Conservation (phyloP, 2,888 invertebrate genomes). For the Cinara cedri region DNA sequence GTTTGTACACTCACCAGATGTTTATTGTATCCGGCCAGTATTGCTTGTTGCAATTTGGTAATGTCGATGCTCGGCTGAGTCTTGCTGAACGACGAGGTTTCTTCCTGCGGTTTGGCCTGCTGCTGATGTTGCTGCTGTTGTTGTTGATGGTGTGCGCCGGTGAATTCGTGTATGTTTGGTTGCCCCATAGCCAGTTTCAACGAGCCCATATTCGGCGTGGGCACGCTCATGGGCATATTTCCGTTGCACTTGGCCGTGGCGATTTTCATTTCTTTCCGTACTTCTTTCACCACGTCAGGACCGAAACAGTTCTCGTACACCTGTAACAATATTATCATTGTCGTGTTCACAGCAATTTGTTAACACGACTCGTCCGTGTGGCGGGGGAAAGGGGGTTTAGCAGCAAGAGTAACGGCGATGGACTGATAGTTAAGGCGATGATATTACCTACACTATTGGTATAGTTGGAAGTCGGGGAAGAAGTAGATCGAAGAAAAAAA, state of each 20-base stretch:
- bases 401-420: too few species aligned
- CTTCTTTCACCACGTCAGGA: slow-evolving; percentile 71
- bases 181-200: slow-evolving; percentile 7
- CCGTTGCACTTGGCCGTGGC: slow-evolving; percentile 70
- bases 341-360: too few species aligned
- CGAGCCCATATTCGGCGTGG: slow-evolving; percentile 34
- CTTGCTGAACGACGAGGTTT: slow-evolving; percentile 51
- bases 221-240: slow-evolving; percentile 53
- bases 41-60: slow-evolving; percentile 67
- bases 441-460: too few species aligned
- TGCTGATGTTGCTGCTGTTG: neutral
- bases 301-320: slow-evolving; percentile 77
- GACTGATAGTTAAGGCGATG: too few species aligned
- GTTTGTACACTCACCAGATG: slow-evolving; percentile 65
- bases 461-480: too few species aligned
- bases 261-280: slow-evolving; percentile 72
- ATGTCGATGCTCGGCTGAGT: slow-evolving; percentile 63
- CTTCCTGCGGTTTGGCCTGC: slow-evolving; percentile 33
- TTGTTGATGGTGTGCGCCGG: slow-evolving; percentile 59
- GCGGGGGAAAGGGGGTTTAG: too few species aligned
- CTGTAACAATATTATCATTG: slow-evolving; percentile 62
- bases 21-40: slow-evolving; percentile 64
- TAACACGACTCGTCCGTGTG: too few species aligned
- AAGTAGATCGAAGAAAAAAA: too few species aligned
- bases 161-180: slow-evolving; percentile 60